Evolutionary conservation across 2,113 vertebrate species (phyloP).

Genomic region (Pantherophis guttatus): DNA sequence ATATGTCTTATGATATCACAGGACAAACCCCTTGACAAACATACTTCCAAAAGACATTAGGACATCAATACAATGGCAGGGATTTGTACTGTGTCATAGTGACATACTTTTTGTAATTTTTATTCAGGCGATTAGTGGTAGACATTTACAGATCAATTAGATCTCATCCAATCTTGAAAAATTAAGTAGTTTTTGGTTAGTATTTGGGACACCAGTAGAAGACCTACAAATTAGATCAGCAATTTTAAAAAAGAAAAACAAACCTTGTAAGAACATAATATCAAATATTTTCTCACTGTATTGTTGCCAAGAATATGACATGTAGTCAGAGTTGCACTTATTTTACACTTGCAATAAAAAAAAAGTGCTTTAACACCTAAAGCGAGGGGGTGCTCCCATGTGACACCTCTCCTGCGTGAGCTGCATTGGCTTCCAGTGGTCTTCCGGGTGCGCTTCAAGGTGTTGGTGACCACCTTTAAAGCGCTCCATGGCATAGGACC

Average conservation of each 20-base stretch:
- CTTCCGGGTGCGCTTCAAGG: too few relatives aligned
- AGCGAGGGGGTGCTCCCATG: too few relatives aligned
- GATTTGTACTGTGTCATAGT: background rate
- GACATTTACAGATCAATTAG: background rate
- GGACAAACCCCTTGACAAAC: background rate
- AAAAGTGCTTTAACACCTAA: slow-evolving; percentile 27
- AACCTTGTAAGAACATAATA: background rate
- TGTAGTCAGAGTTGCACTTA: background rate
- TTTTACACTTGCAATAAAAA: background rate
- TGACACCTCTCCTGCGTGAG: too few relatives aligned
- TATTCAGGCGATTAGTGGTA: background rate
- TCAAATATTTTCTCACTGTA: background rate
- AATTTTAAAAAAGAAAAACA: background rate
- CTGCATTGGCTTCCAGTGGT: too few relatives aligned
- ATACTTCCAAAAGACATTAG: background rate
- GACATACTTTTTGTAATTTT: background rate
- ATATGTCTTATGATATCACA: background rate
- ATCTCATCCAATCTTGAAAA: background rate
- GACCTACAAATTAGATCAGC: background rate
- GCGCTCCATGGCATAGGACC: too few relatives aligned
- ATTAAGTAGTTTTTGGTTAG: background rate
- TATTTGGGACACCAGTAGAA: background rate
- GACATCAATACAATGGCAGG: background rate
- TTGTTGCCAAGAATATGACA: background rate
- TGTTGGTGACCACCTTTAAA: too few relatives aligned